These are phyloP conservation scores for Aleiodes alternator DNA, from an alignment of 2,888 invertebrate genomes.

Conservation along the genomic window DNA sequence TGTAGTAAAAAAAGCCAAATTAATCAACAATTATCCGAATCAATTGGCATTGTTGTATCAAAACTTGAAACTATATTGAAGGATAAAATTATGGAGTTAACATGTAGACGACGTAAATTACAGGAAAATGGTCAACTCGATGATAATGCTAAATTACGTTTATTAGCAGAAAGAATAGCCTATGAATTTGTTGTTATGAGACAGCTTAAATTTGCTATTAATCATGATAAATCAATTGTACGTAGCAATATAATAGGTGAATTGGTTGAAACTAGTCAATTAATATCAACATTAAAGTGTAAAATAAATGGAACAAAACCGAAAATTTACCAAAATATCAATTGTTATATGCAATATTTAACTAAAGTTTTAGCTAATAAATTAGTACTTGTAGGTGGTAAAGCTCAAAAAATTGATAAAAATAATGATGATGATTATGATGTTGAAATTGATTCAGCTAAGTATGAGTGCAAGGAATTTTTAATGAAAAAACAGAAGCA, in stretches of 20 bases:
- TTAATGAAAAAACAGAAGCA: conserved; percentile 79
- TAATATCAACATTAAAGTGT: conserved; percentile 83
- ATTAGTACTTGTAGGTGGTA: conserved; percentile 74
- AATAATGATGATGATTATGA: not conserved
- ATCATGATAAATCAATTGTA: conserved; percentile 59
- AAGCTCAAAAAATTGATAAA: not conserved
- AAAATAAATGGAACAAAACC: conserved; percentile 74
- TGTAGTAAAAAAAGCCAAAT: conserved; percentile 64
- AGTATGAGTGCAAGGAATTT: conserved; percentile 70
- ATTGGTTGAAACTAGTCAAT: conserved; percentile 85
- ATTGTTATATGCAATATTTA: conserved; percentile 80
- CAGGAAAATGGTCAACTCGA: conserved; percentile 83
- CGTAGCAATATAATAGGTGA: conserved; percentile 75
- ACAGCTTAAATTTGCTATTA: conserved; percentile 66
- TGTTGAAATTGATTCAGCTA: conserved; percentile 48
- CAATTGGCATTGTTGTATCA: conserved; percentile 69
- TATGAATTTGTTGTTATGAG: conserved; percentile 86
- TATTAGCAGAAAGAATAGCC: conserved; percentile 87
- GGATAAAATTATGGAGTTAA: conserved; percentile 82
- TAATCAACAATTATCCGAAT: conserved; percentile 64
- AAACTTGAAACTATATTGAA: conserved; percentile 81
- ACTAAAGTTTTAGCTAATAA: conserved; percentile 86
- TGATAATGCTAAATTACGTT: conserved; percentile 81
- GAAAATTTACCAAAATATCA: conserved; percentile 73
- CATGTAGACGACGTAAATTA: conserved; percentile 81